Evolutionary conservation across 2,888 invertebrate genomes (phyloP).

Genomic region (Baronia brevicornis): DNA sequence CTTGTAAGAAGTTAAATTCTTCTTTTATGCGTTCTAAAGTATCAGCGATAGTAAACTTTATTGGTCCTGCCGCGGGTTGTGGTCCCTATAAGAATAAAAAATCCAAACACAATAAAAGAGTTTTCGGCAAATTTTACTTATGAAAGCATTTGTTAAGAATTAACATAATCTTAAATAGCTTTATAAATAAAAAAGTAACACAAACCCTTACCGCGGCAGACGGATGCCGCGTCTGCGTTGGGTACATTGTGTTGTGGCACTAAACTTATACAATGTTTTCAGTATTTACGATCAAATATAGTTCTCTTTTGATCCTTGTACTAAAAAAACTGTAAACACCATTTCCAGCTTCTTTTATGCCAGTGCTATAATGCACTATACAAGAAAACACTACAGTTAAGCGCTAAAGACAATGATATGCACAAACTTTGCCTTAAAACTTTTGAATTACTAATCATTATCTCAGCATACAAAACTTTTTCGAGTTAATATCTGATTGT

Average conservation of each 20-base stretch:
- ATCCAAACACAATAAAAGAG: constrained; percentile 29
- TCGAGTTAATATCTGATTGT: constrained; percentile 26
- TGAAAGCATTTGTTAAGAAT: constrained; percentile 7
- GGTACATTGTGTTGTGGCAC: constrained; percentile 78
- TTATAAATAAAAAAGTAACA: constrained; percentile 35
- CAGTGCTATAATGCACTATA: constrained; percentile 60
- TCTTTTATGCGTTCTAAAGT: constrained; percentile 96
- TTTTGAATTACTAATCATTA: constrained; percentile 66
- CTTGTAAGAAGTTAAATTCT: constrained; percentile 95
- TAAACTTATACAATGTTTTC: constrained; percentile 21
- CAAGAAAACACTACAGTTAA: constrained; percentile 50
- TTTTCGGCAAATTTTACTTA: constrained; percentile 14
- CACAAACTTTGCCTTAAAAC: constrained; percentile 67
- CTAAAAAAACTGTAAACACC: constrained; percentile 46
- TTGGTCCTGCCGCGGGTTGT: constrained; percentile 90
- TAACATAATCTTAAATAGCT: constrained; percentile 9
- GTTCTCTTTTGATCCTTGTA: constrained; percentile 51
- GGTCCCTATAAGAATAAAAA: constrained; percentile 80
- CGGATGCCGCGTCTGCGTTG: constrained; percentile 85
- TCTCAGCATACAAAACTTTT: constrained; percentile 45
- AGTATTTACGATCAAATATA: constrained; percentile 48
- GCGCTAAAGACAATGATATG: constrained; percentile 68
- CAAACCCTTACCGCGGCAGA: constrained; percentile 82
- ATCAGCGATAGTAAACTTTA: constrained; percentile 94
- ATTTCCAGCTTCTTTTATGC: constrained; percentile 47